Conservation (phyloP, 2,797 vertebrate genomes). For the Chiloscyllium punctatum region DNA sequence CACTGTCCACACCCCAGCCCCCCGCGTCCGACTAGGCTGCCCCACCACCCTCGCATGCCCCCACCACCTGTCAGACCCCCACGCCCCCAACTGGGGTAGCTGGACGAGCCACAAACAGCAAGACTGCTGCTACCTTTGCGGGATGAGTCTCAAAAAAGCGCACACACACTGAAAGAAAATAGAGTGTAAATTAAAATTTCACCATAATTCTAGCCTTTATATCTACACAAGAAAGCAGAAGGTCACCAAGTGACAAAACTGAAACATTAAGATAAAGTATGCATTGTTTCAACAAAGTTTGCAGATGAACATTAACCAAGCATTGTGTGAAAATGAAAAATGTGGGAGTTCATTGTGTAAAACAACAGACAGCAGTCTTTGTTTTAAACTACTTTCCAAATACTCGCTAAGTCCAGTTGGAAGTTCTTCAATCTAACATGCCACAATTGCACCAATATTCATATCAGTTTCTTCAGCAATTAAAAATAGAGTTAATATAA, state of each 20-base stretch:
- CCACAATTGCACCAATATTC: not conserved
- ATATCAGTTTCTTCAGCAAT: not conserved
- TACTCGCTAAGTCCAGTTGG: not conserved
- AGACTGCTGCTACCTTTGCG: too few relatives aligned
- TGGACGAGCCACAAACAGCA: too few relatives aligned
- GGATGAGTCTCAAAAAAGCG: too few relatives aligned
- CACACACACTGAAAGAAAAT: not conserved
- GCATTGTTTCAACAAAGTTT: not conserved
- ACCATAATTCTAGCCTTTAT: not conserved
- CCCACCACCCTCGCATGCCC: too few relatives aligned
- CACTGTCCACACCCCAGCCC: too few relatives aligned
- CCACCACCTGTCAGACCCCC: too few relatives aligned
- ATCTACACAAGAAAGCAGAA: not conserved
- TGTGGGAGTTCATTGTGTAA: not conserved
- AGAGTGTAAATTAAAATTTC: not conserved
- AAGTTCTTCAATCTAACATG: not conserved
- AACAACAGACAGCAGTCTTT: not conserved
- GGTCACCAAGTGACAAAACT: not conserved
- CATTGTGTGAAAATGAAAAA: not conserved
- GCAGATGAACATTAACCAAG: not conserved
- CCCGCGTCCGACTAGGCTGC: too few relatives aligned
- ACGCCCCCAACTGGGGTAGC: too few relatives aligned
- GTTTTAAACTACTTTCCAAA: not conserved
- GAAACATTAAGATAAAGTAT: conserved; percentile 4
- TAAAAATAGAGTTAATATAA: not conserved